Conservation (phyloP, 2,888 invertebrate genomes). For the Polyommatus iphigenia region DNA sequence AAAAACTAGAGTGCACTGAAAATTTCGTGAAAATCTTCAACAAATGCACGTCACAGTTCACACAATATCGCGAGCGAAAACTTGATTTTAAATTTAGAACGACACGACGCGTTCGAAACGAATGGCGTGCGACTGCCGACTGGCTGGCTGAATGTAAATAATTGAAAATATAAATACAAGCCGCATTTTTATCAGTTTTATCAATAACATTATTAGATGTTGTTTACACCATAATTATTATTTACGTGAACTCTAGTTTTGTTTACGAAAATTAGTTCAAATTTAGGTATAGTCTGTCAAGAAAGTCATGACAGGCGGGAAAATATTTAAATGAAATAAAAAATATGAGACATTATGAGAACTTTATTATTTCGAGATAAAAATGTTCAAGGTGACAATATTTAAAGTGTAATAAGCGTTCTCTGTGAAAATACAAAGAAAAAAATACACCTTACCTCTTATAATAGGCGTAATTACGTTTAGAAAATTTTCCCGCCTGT, state of each 20-base stretch:
- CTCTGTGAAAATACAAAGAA: too few species aligned
- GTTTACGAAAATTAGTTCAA: not conserved
- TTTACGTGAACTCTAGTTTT: not conserved
- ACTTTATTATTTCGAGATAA: too few species aligned
- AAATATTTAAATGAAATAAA: too few species aligned
- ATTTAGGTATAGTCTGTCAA: too few species aligned
- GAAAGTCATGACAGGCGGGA: too few species aligned
- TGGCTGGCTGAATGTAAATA: constrained; percentile 22
- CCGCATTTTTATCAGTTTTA: constrained; percentile 25
- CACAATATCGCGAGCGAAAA: not conserved
- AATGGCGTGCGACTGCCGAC: constrained; percentile 11
- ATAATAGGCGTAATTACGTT: too few species aligned
- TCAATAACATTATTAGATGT: not conserved
- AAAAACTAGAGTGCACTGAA: not conserved
- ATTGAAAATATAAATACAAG: constrained; percentile 1
- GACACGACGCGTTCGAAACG: constrained; percentile 5
- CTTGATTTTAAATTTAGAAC: constrained; percentile 21
- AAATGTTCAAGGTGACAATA: too few species aligned
- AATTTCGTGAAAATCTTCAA: not conserved
- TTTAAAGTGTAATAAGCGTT: too few species aligned
- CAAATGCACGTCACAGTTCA: constrained; percentile 1
- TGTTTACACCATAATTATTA: too few species aligned
- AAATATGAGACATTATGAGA: too few species aligned
- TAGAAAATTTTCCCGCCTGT: too few species aligned
- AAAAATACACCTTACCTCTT: too few species aligned